A percentile compares a stretch with the other conserved stretches of the same genome.
phyloP scores from a whole-genome alignment of 1,140 invertebrate species.

The Ectropis grisescens region DNA sequence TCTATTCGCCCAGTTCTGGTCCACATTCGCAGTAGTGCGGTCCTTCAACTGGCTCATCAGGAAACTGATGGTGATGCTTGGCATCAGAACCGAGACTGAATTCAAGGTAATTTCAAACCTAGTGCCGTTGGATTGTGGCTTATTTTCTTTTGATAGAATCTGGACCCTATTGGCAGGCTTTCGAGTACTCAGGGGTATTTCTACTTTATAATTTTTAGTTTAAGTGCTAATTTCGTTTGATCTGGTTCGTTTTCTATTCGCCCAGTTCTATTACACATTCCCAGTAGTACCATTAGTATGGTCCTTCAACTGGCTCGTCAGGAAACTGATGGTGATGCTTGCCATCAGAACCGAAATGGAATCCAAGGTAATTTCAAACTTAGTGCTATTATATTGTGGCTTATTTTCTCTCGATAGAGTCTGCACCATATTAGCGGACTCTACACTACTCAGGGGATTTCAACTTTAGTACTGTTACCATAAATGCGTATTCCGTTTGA shows the following conservation, averaged over 20 bases:
- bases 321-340: conserved; percentile 78
- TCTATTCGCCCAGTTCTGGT: conserved; percentile 88
- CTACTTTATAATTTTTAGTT: too few species aligned
- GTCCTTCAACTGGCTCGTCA: conserved; percentile 83
- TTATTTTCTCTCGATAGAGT: too few species aligned
- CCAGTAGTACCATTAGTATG: conserved; percentile 86
- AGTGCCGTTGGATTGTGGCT: too few species aligned
- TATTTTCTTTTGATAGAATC: too few species aligned
- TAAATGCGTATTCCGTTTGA: too few species aligned
- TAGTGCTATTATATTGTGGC: too few species aligned
- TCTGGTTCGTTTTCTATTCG: conserved; percentile 85
- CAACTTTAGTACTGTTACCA: too few species aligned
- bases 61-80: conserved; percentile 78
- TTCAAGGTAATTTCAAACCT: conserved; percentile 66
- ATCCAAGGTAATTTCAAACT: conserved; percentile 64
- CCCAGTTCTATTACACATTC: conserved; percentile 87
- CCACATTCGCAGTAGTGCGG: conserved; percentile 85
- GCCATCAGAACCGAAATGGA: conserved; percentile 71
- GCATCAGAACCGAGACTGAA: conserved; percentile 68
- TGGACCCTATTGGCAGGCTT: too few species aligned
- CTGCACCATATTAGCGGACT: too few species aligned
- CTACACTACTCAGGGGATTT: too few species aligned
- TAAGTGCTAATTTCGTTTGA: too few species aligned
- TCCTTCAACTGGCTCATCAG: conserved; percentile 84
- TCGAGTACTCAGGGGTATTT: too few species aligned